phyloP scores from a whole-genome alignment of 2,888 invertebrate genomes.

The Epistrophe eligans region DNA sequence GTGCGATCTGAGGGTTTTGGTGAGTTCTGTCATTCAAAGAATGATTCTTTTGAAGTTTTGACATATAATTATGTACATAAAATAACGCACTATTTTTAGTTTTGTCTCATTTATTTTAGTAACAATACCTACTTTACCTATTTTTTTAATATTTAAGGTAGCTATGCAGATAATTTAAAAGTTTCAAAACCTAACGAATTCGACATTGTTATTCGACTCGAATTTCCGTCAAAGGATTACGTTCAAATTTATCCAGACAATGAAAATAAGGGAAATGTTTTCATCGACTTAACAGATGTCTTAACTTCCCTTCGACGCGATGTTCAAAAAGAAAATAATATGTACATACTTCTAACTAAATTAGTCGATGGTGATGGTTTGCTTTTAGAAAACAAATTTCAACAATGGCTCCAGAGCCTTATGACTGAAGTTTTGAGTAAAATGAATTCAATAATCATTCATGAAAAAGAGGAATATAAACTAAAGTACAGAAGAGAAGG shows the following conservation, averaged over 20 bases:
- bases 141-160: constrained; percentile 29
- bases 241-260: constrained; percentile 17
- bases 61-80: no score
- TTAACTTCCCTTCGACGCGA: background rate
- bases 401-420: constrained; percentile 27
- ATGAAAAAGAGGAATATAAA: background rate
- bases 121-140: background rate
- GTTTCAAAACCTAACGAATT: constrained; percentile 53
- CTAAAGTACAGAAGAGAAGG: constrained; percentile 27
- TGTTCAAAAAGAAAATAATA: background rate
- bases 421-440: background rate
- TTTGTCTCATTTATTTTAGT: no score
- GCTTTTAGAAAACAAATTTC: constrained; percentile 44
- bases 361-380: background rate
- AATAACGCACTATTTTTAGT: no score
- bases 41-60: no score
- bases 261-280: constrained; percentile 39
- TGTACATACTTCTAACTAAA: constrained; percentile 10
- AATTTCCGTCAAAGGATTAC: constrained; percentile 4
- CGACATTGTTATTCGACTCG: constrained; percentile 36
- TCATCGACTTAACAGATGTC: constrained; percentile 32
- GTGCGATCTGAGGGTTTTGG: no score
- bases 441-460: background rate
- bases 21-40: no score
- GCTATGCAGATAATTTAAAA: constrained; percentile 62